Conservation (phyloP, 2,888 invertebrate genomes). For the Epicampocera succincta region DNA sequence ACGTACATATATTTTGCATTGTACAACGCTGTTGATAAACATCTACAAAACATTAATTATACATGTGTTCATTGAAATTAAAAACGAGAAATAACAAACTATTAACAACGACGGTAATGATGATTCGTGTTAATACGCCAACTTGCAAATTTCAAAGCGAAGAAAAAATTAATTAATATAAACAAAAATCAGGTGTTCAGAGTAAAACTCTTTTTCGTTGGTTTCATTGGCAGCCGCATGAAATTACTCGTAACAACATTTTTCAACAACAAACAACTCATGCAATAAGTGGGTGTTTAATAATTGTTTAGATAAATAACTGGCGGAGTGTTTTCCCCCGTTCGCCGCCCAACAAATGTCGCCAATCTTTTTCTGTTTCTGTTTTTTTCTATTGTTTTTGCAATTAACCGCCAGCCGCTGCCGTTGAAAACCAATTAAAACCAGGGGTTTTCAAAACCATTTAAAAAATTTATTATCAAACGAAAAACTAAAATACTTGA, state of each 20-base stretch:
- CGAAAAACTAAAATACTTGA: conserved; percentile 22
- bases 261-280: conserved; percentile 33
- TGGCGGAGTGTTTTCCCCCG: background rate
- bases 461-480: conserved; percentile 4
- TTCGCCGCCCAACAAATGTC: conserved; percentile 23
- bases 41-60: conserved; percentile 53
- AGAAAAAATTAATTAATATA: conserved; percentile 38
- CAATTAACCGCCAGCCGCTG: conserved; percentile 31
- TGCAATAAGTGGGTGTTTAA: conserved; percentile 51
- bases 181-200: conserved; percentile 43
- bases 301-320: conserved; percentile 47
- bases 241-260: conserved; percentile 22
- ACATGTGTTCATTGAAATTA: conserved; percentile 15
- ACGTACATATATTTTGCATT: too few relatives aligned
- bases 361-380: conserved; percentile 13
- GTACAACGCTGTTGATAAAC: too few relatives aligned
- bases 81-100: conserved; percentile 39
- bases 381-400: background rate
- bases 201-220: too few relatives aligned
- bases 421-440: conserved; percentile 51
- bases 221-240: conserved; percentile 18
- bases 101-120: conserved; percentile 43
- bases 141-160: conserved; percentile 44
- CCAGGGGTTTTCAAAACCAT: conserved; percentile 16
- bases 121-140: conserved; percentile 68